phyloP scores from a whole-genome alignment of 2,888 invertebrate genomes.

The Acronicta psi region DNA sequence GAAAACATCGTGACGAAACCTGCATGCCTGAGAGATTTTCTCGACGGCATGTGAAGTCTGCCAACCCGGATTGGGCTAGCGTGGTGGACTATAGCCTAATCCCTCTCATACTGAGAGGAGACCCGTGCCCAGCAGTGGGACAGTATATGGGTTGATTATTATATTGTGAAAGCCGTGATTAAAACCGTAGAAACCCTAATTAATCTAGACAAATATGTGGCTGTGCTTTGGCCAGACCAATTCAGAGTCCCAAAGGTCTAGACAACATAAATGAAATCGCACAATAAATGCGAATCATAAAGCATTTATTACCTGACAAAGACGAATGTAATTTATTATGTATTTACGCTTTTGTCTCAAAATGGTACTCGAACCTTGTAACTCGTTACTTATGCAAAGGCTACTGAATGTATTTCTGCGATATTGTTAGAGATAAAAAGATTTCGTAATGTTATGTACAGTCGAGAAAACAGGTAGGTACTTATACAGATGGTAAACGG shows the following conservation, averaged over 20 bases:
- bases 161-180: no score
- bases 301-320: slow-evolving; percentile 12
- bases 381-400: slow-evolving; percentile 40
- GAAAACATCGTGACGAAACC: no score
- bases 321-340: slow-evolving; percentile 37
- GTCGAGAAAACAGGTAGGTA: no score
- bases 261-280: slow-evolving; percentile 7
- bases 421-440: slow-evolving; percentile 35
- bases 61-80: no score
- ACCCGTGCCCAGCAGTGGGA: no score
- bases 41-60: no score
- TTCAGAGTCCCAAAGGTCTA: not conserved
- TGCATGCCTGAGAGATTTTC: no score
- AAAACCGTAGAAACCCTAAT: not conserved
- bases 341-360: slow-evolving; percentile 32
- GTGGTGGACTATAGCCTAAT: no score
- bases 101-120: no score
- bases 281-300: slow-evolving; percentile 24
- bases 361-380: slow-evolving; percentile 23
- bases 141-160: no score
- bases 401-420: slow-evolving; percentile 30
- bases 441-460: slow-evolving; percentile 25
- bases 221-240: not conserved
- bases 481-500: no score
- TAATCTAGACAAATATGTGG: not conserved